Conservation (phyloP, 2,888 invertebrate species). For the Eupithecia vulgata region DNA sequence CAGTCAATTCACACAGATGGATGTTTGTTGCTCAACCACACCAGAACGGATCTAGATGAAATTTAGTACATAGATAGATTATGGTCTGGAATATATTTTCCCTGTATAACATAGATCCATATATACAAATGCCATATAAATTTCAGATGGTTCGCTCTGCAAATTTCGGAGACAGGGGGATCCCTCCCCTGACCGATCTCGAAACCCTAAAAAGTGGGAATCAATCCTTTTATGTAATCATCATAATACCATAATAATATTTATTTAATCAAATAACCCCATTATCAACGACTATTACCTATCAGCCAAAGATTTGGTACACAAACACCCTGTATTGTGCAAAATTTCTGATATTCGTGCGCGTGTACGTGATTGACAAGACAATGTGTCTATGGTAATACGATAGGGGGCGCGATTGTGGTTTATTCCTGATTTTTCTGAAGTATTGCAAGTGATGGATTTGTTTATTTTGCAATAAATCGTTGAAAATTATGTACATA, state of each 20-base stretch:
- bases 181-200: too few species aligned
- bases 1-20: too few species aligned
- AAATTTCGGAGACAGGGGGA: too few species aligned
- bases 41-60: too few species aligned
- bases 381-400: conserved; percentile 75
- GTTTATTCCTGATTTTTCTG: conserved; percentile 33
- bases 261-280: not conserved
- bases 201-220: not conserved
- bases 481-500: not conserved
- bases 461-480: conserved; percentile 21
- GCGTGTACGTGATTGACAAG: conserved; percentile 73
- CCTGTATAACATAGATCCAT: too few species aligned
- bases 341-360: conserved; percentile 62
- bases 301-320: not conserved
- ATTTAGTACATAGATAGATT: too few species aligned
- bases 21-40: too few species aligned
- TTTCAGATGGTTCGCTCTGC: too few species aligned
- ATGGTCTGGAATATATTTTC: too few species aligned
- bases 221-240: not conserved
- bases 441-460: conserved; percentile 21
- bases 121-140: too few species aligned
- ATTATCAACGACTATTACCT: not conserved
- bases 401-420: conserved; percentile 53
- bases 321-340: conserved; percentile 55
- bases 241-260: not conserved